phyloP scores from a whole-genome alignment of 2,888 invertebrate genomes.

The Malachius bipustulatus region DNA sequence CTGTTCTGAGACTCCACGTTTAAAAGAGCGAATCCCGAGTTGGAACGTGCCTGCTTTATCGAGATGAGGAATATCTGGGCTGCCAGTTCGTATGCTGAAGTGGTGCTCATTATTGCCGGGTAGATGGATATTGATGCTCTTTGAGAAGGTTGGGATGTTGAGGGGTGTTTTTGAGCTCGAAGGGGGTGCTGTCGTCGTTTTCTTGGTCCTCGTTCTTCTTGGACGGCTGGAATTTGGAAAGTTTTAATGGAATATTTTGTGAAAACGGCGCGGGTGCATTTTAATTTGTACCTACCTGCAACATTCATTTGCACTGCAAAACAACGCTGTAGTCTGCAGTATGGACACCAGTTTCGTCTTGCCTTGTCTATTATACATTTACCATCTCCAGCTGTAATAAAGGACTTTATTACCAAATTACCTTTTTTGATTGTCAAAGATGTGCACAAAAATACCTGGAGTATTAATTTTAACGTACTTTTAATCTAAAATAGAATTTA shows the following conservation, averaged over 20 bases:
- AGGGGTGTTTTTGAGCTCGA: too few species aligned
- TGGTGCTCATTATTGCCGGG: too few species aligned
- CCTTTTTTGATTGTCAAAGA: too few species aligned
- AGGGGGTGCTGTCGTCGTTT: constrained; percentile 32
- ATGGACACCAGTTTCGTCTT: constrained; percentile 78
- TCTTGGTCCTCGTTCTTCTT: constrained; percentile 73
- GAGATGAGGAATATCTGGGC: constrained; percentile 48
- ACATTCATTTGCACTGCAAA: constrained; percentile 67
- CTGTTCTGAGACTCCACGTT: constrained; percentile 41
- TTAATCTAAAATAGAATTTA: too few species aligned
- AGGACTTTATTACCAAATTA: too few species aligned
- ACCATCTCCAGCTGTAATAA: constrained; percentile 52
- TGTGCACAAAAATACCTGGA: too few species aligned
- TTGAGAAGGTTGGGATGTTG: too few species aligned
- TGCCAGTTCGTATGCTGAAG: constrained; percentile 42
- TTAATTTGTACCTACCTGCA: constrained; percentile 40
- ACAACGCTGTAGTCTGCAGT: constrained; percentile 68
- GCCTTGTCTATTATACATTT: constrained; percentile 69
- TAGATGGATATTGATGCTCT: too few species aligned
- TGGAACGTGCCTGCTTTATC: constrained; percentile 44
- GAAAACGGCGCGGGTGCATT: background rate
- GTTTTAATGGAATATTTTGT: background rate
- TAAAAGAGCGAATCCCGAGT: constrained; percentile 41
- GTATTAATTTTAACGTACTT: too few species aligned
- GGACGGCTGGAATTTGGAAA: constrained; percentile 49